Base-by-base conservation (phyloP, 2,888 invertebrate genomes). In the Lycia hirtaria region DNA sequence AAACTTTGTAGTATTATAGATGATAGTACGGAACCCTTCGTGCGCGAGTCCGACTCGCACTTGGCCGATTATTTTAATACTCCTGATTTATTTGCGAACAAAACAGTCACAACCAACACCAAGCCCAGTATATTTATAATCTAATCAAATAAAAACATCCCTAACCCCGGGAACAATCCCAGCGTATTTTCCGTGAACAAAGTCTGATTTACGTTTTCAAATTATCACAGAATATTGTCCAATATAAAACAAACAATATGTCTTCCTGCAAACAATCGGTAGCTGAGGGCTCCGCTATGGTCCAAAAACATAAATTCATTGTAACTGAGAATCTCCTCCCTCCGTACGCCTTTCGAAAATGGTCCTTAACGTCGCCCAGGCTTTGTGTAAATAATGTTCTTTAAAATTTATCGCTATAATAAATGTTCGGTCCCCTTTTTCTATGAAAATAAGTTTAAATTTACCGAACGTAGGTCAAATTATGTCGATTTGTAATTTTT, bases 311-410 rank as follows among this genome's bases (percentile, higher is more conserved):
- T 85, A 88, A 88, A 88, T 89, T 88, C 50, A 60, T 55, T 52
- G 52, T 52, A 60, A 52, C 55, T 56, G 48, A 83, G 83, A n/a
- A 86, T 83, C 81, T 83, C 74, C 76, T 79, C 76, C 75, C 78
- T 72, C 78, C 73, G 76, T 75, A 75, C 81, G 82, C 83, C 85
- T 84, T 82, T 86, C 81, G 81, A 81, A 87, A 89, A 86, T 83
- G 88, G 88, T 84, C 85, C 83, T 85, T 88, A 87, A 85, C 85
- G 89, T 90, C 90, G 78, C 75, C 81, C 78, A 78, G 81, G 91
- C 90, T 92, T 89, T 90, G 83, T 83, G 87, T 87, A 88, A 90
- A 90, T 91, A 90, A 89, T 89, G 90, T 87, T 86, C 82, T 79
- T 80, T 78, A 66, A 85, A 91, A 92, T 91, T 92, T 91, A 92